Base-by-base conservation (phyloP, 2,888 invertebrate species). In the Mimumesa dahlbomi region DNA sequence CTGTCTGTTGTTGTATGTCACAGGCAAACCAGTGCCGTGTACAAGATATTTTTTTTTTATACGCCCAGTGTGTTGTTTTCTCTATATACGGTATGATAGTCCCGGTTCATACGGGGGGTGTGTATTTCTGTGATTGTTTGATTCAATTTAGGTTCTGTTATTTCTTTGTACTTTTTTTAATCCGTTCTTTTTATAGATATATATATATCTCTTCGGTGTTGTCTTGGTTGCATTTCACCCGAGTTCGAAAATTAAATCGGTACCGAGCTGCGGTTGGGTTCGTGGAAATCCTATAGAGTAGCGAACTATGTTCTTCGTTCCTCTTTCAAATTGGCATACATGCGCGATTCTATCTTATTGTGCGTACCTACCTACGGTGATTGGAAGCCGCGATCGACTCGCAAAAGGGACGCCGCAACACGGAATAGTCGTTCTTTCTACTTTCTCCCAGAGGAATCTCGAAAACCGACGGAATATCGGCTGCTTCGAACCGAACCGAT, bases 151-250 rank as follows among this genome's bases (percentile, higher is more conserved):
- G 31, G 25, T 40, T n/a, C 36, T 52, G 19, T 40, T 13, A 13
- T 59, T 52, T 31, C 19, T 45, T 4, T 57, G 25, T 7, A 25
- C 7, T n/a, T n/a, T n/a, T n/a, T n/a, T n/a, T n/a, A n/a, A n/a
- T n/a, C n/a, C n/a, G n/a, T n/a, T n/a, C n/a, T n/a, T n/a, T 25
- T 25, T 3, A 3, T 25, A 25, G 25, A 7, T 25, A 7, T 25
- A 25, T 7, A 4, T 11, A 34, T 34, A n/a, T 65, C 45, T 66
- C 74, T 62, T 77, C 61, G 48, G 29, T 48, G 59, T 63, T 62
- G 59, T 63, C 75, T 67, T 77, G 76, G 76, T 77, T 77, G 76
- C 76, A 78, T 78, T 78, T 77, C 76, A 78, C 63, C 70, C 63
- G 76, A 77, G 75, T 77, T 76, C 76, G 62, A 29, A 22, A 48